Conservation (phyloP, 2,888 invertebrate genomes). For the Phyllotreta cruciferae region DNA sequence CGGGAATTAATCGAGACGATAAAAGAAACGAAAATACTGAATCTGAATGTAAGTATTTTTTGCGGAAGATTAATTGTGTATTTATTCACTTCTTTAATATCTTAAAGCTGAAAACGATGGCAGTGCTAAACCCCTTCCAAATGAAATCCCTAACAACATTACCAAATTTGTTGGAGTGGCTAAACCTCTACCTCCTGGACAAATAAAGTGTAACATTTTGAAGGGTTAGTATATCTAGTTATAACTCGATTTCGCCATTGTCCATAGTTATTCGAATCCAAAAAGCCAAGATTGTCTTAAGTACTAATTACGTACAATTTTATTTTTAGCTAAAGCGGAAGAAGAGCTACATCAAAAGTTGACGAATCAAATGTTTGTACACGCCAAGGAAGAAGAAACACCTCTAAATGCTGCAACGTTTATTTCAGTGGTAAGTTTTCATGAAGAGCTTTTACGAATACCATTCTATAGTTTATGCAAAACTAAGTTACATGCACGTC, state of each 20-base stretch:
- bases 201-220: conserved; percentile 92
- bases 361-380: conserved; percentile 68
- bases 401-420: conserved; percentile 72
- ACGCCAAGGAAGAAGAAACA: conserved; percentile 58
- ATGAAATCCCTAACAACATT: conserved; percentile 59
- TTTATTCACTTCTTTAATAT: conserved; percentile 15
- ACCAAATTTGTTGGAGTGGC: conserved; percentile 51
- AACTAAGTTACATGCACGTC: too few relatives aligned
- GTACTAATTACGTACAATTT: not conserved
- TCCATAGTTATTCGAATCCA: not conserved
- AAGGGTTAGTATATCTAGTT: conserved; percentile 70
- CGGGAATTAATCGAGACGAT: conserved; percentile 62
- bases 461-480: too few relatives aligned
- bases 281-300: not conserved
- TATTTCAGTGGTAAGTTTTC: conserved; percentile 74
- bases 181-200: conserved; percentile 84
- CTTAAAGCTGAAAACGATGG: conserved; percentile 48
- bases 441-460: not conserved
- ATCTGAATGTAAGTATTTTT: conserved; percentile 52
- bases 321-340: conserved; percentile 68
- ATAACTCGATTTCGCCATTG: not conserved
- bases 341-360: conserved; percentile 66
- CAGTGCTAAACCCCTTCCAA: conserved; percentile 53
- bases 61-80: conserved; percentile 1
- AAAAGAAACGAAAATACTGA: conserved; percentile 66